These are phyloP conservation scores for Bombus superbus DNA, from an alignment of 1,140 invertebrate genomes.

Conservation along the genomic window DNA sequence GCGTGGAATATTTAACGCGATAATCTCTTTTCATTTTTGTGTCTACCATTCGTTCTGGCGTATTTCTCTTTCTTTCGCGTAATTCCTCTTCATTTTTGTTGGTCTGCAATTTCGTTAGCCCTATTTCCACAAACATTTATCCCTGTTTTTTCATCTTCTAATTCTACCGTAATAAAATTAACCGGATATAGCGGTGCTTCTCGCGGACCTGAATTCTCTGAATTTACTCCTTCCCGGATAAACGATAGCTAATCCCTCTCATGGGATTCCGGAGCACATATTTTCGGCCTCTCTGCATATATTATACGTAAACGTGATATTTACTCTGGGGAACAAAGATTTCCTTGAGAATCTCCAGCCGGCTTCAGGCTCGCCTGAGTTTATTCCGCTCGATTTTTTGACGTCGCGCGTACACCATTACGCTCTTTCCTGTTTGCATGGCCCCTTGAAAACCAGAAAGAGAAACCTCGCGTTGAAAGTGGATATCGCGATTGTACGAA, in stretches of 20 bases:
- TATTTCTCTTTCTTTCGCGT: not conserved
- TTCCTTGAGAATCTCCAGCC: conserved; percentile 24
- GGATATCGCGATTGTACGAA: not conserved
- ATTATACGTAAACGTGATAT: conserved; percentile 51
- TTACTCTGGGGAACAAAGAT: conserved; percentile 50
- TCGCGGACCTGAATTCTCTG: not conserved
- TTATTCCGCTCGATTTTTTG: not conserved
- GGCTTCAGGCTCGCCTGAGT: not conserved
- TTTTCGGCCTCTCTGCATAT: conserved; percentile 47
- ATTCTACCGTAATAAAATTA: conserved; percentile 50
- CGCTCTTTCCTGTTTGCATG: not conserved
- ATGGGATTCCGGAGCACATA: conserved; percentile 55
- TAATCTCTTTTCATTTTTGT: conserved; percentile 9
- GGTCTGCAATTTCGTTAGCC: not conserved
- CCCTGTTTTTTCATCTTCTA: not conserved
- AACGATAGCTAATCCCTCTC: conserved; percentile 50
- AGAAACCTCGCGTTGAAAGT: not conserved
- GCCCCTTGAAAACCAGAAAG: not conserved
- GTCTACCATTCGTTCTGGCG: not conserved
- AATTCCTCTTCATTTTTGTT: conserved; percentile 14
- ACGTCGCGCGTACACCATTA: not conserved
- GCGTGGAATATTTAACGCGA: conserved; percentile 18
- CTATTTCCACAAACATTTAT: not conserved
- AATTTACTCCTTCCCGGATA: conserved; percentile 47
- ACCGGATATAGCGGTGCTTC: conserved; percentile 9